phyloP scores from a whole-genome alignment of 2,888 invertebrate genomes.

The Polydrusus pterygomalis region DNA sequence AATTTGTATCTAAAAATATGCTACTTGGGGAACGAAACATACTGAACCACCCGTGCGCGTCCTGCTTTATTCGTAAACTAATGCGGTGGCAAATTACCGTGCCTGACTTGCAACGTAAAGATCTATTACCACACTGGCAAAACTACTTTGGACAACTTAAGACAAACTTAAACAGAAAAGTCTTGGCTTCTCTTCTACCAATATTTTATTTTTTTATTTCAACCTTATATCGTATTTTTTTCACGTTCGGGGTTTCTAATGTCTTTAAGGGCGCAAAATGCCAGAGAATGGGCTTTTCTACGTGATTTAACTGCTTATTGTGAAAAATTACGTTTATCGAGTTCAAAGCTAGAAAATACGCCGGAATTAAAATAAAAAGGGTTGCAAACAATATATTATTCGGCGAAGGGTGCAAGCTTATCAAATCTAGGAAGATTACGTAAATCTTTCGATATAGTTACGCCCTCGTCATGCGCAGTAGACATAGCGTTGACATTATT shows the following conservation, averaged over 20 bases:
- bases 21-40: too few relatives aligned
- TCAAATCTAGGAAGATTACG: too few relatives aligned
- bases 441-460: too few relatives aligned
- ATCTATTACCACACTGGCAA: too few relatives aligned
- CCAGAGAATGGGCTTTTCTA: constrained; percentile 9
- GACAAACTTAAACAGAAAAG: background rate
- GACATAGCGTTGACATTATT: too few relatives aligned
- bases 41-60: too few relatives aligned
- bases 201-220: constrained; percentile 4
- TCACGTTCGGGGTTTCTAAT: constrained; percentile 14
- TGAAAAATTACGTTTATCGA: background rate
- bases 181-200: background rate
- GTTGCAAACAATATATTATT: background rate
- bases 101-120: too few relatives aligned
- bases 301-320: constrained; percentile 25
- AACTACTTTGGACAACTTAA: background rate
- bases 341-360: background rate
- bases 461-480: too few relatives aligned
- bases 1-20: too few relatives aligned
- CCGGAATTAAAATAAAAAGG: background rate
- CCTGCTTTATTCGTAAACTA: too few relatives aligned
- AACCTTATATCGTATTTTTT: constrained; percentile 8
- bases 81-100: too few relatives aligned
- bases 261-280: background rate
- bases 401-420: too few relatives aligned